Base-by-base conservation (phyloP, 2,113 vertebrate species). In the Azemiops feae region DNA sequence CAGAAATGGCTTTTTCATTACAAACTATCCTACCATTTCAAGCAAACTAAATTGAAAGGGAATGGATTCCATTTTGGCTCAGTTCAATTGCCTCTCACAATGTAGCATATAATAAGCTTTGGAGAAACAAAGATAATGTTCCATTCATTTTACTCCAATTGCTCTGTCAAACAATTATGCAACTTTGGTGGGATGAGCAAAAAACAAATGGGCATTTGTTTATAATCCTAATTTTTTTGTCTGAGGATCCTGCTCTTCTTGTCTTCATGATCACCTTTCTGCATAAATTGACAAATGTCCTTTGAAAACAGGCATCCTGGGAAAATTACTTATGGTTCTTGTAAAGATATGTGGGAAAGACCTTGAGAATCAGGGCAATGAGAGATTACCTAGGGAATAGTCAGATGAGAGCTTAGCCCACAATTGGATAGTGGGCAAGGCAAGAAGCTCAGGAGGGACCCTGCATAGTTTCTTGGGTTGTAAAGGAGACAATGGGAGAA, bases 91-190 rank as follows among this genome's bases (percentile, higher is more conserved):
- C 88, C 20, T 85, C 55, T 89, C 50, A 30, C 64, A 90, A 11
- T 58, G 88, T 74, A 90, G 88, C 53, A 52, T n/a, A n/a, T 93
- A 86, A 86, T 86, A 81, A 85, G 60, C 53, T 22, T 25, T 10
- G 57, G 55, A 39, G n/a, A 74, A 81, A 88, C 39, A 52, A 25
- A 54, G 23, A 23, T 69, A 92, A 58, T 58, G 27, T 64, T 45
- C 39, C 69, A 88, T 92, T 92, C 23, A 30, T 60, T 89, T 90
- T 93, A 90, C 18, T 85, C 30, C 43, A 52, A 74, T 92, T 90
- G 54, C 54, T 90, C 54, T 74, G 50, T 93, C 87, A 92, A 74
- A 92, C 87, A 92, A 54, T 89, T 54, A 39, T 22, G 8, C 27
- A n/a, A 54, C 47, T 92, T 92, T 54, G 47, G n/a, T 81, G 50